Conservation (phyloP, 2,888 invertebrate species). For the Argyra leucocephala region DNA sequence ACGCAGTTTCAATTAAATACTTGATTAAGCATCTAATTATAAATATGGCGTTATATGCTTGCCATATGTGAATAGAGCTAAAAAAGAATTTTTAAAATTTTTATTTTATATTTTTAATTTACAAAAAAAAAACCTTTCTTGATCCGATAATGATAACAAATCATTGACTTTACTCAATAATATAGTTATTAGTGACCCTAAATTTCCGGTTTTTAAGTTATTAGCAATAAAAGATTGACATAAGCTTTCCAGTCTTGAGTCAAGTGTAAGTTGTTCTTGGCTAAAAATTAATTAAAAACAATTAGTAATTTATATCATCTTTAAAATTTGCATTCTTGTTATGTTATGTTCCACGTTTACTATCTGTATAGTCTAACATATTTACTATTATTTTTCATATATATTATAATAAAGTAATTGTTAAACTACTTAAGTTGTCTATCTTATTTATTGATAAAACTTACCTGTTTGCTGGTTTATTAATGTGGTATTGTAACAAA, state of each 20-base stretch:
- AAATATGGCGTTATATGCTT: conserved; percentile 86
- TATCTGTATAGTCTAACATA: no score
- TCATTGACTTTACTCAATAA: conserved; percentile 75
- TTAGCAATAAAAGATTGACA: conserved; percentile 71
- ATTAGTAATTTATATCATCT: conserved; percentile 2
- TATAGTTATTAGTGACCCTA: conserved; percentile 76
- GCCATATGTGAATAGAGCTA: conserved; percentile 66
- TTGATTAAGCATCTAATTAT: conserved; percentile 76
- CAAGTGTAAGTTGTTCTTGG: conserved; percentile 69
- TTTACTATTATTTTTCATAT: no score
- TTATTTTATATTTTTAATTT: background rate
- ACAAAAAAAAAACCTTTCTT: conserved; percentile 63
- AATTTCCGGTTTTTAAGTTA: conserved; percentile 81
- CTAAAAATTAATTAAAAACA: conserved; percentile 45
- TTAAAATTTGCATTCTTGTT: no score
- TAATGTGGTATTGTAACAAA: conserved; percentile 81
- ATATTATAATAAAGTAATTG: no score
- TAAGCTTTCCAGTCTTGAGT: conserved; percentile 65
- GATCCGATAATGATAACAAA: conserved; percentile 72
- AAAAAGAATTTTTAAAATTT: background rate
- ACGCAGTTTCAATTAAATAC: conserved; percentile 81
- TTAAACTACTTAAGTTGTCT: no score
- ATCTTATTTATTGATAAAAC: no score
- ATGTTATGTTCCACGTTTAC: no score
- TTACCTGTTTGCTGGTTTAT: conserved; percentile 67